Base-by-base conservation (phyloP, 2,797 vertebrate species). In the Acanthurus leucopareius region DNA sequence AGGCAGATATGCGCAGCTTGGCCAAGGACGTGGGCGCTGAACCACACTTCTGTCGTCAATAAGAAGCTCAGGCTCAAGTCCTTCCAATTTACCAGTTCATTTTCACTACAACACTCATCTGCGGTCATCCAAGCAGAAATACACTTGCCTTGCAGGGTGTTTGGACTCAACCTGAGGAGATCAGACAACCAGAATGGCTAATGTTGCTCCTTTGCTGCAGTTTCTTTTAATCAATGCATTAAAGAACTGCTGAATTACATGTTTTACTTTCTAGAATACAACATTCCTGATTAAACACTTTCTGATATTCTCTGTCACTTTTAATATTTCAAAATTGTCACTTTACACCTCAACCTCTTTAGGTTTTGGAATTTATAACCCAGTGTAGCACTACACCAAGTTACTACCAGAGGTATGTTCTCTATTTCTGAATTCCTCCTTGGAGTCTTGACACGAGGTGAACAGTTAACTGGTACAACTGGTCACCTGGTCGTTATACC, bases 401-500 rank as follows among this genome's bases (percentile, higher is more conserved):
- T 56, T 78, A 56, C 38, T 67, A 25, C 20, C 59, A 45, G 62
- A 79, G 52, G 53, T 74, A 25, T 38, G 4, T 78, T 83, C 83
- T 83, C 75, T 76, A 73, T 87, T 86, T 76, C 42, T 80, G 80
- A 82, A 77, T 81, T 73, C 73, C 69, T 77, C 83, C 82, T 80
- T 83, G 82, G 69, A 80, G 58, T 56, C 56, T 75, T 69, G 69
- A 86, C 70, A 69, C 1, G 2, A 65, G 68, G 63, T 17, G 1
- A 65, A 53, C 66, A 54, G 69, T 83, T 61, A 77, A 74, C 62
- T 71, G 57, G 47, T 84, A 40, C 75, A 73, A 25, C 19, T 40
- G 52, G 76, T 85, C 75, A 76, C 42, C 40, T 10, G 19, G 57
- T 69, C 45, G 68, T 81, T 81, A 79, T 73, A 78, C 66, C 65